A percentile compares a stretch with the other conserved stretches of the same genome.
Evolutionary conservation across 2,113 vertebrate species (phyloP).

Genomic region (Mastomys coucha): DNA sequence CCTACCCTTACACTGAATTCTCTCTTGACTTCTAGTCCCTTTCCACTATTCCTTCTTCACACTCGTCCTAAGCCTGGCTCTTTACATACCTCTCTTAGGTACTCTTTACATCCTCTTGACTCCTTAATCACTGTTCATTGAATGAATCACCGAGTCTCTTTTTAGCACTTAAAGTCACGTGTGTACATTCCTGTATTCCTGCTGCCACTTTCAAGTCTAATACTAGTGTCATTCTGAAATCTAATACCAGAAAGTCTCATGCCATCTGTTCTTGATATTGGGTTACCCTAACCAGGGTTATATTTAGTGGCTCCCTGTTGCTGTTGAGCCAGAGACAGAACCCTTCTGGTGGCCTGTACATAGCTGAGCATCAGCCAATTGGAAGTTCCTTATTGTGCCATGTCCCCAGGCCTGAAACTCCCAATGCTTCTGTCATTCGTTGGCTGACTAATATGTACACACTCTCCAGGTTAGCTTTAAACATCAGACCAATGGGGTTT

Average conservation of each 20-base stretch:
- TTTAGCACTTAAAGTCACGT: background rate
- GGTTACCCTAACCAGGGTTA: background rate
- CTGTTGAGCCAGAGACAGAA: slow-evolving; percentile 25
- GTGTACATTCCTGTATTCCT: background rate
- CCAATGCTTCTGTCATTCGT: background rate
- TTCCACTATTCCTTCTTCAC: background rate
- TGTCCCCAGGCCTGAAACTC: background rate
- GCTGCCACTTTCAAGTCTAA: background rate
- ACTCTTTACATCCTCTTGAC: background rate
- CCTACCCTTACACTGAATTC: background rate
- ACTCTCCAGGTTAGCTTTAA: background rate
- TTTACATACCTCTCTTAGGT: background rate
- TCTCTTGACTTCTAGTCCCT: background rate
- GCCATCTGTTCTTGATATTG: background rate
- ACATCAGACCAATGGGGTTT: background rate
- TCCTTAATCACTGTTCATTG: background rate
- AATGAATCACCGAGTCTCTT: background rate
- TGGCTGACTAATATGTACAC: background rate
- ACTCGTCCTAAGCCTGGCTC: background rate
- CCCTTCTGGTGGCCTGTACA: background rate
- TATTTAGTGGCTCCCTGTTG: slow-evolving; percentile 5
- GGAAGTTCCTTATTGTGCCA: background rate
- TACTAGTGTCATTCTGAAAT: background rate
- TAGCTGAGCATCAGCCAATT: background rate
- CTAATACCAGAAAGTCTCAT: background rate